A percentile compares a stretch with the other conserved stretches of the same genome.
phyloP scores from a whole-genome alignment of 2,113 vertebrate genomes.

The Oryzias celebensis region DNA sequence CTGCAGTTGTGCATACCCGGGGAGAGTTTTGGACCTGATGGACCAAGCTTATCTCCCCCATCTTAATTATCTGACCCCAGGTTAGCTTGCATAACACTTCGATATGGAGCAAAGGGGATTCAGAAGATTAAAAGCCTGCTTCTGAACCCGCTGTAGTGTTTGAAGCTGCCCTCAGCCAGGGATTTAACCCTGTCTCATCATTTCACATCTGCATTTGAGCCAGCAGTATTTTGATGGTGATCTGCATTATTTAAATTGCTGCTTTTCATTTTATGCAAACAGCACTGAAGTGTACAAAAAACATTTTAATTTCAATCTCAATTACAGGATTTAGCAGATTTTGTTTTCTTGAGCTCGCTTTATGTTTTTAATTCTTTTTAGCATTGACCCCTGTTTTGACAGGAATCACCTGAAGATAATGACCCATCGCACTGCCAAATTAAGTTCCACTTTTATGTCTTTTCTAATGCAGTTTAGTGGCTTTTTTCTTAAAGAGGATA shows the following conservation, averaged over 20 bases:
- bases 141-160: constrained; percentile 53
- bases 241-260: constrained; percentile 58
- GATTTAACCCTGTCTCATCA: constrained; percentile 52
- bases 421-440: constrained; percentile 37
- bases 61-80: constrained; percentile 73
- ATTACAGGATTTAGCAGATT: constrained; percentile 47
- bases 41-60: constrained; percentile 62
- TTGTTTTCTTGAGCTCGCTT: constrained; percentile 31
- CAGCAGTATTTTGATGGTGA: constrained; percentile 38
- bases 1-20: constrained; percentile 44
- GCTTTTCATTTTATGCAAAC: constrained; percentile 40
- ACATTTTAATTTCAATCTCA: constrained; percentile 43
- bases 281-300: constrained; percentile 9
- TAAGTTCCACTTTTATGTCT: constrained; percentile 45
- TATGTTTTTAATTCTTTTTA: constrained; percentile 46
- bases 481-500: constrained; percentile 14
- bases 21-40: constrained; percentile 61
- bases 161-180: constrained; percentile 56
- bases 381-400: constrained; percentile 55
- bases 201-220: constrained; percentile 48
- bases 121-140: constrained; percentile 66
- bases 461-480: constrained; percentile 44
- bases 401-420: constrained; percentile 46
- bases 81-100: constrained; percentile 69
- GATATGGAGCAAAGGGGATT: constrained; percentile 65